Evolutionary conservation across 2,888 invertebrate genomes (phyloP).

Genomic region (Dynastes tityus): DNA sequence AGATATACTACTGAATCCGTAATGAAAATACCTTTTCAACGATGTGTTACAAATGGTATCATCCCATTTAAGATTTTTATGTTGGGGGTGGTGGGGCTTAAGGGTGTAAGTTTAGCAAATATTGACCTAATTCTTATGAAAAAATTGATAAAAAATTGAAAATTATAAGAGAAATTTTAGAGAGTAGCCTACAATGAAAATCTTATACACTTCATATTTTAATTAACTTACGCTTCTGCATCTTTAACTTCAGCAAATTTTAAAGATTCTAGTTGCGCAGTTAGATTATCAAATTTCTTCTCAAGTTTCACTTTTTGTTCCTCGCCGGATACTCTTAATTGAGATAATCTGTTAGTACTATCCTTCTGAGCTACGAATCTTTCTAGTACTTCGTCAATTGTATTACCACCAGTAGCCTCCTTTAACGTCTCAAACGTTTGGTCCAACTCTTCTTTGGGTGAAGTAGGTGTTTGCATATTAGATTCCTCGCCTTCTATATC

Average conservation of each 20-base stretch:
- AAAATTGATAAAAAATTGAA: too few species aligned
- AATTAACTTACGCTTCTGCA: conserved; percentile 82
- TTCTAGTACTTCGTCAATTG: conserved; percentile 82
- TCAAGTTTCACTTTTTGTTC: conserved; percentile 83
- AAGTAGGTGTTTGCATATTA: conserved; percentile 51
- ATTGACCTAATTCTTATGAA: too few species aligned
- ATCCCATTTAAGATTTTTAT: too few species aligned
- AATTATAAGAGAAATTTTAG: too few species aligned
- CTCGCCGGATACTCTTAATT: conserved; percentile 81
- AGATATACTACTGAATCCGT: too few species aligned
- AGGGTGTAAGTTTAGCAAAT: too few species aligned
- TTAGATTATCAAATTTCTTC: conserved; percentile 77
- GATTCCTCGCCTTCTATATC: conserved; percentile 66
- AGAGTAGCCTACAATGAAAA: background rate
- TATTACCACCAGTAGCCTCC: conserved; percentile 85
- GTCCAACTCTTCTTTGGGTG: conserved; percentile 72
- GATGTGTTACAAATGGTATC: too few species aligned
- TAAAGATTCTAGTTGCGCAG: conserved; percentile 81
- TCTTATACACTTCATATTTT: background rate
- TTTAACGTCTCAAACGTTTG: conserved; percentile 82
- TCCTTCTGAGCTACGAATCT: conserved; percentile 83
- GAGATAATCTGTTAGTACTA: conserved; percentile 80
- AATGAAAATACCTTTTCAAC: too few species aligned
- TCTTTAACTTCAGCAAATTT: conserved; percentile 88
- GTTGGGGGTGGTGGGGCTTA: too few species aligned